Conservation (phyloP, 2,113 vertebrate genomes). For the Spea multiplicata region DNA sequence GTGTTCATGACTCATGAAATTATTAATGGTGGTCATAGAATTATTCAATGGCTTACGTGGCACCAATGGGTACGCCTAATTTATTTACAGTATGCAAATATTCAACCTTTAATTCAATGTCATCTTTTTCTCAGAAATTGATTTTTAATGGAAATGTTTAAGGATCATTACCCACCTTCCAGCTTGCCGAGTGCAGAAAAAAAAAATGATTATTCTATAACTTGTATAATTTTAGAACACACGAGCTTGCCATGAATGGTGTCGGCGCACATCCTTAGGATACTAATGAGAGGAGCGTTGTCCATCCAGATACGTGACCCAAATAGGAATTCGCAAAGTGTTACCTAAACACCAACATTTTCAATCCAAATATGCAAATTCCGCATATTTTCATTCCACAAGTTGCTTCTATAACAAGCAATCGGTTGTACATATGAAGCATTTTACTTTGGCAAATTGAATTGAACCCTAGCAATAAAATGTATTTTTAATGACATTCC, state of each 20-base stretch:
- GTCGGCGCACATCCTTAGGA: background rate
- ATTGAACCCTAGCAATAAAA: constrained; percentile 25
- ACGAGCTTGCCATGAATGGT: constrained; percentile 2
- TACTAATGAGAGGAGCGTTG: background rate
- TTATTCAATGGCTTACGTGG: no score
- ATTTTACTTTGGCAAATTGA: constrained; percentile 21
- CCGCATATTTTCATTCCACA: background rate
- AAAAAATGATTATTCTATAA: constrained; percentile 5
- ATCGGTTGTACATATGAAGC: constrained; percentile 18
- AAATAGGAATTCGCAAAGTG: constrained; percentile 9
- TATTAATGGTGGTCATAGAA: no score
- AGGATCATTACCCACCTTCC: constrained; percentile 32
- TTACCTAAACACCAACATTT: constrained; percentile 2
- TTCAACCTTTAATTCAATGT: constrained; percentile 1
- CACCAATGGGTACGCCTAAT: background rate
- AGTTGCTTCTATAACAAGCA: constrained; percentile 16
- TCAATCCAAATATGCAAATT: constrained; percentile 36
- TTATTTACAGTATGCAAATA: constrained; percentile 24
- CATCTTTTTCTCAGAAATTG: constrained; percentile 8
- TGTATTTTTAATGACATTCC: constrained; percentile 38
- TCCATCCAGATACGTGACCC: background rate
- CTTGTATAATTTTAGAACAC: constrained; percentile 19
- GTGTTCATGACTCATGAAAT: no score
- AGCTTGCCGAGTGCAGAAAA: background rate
- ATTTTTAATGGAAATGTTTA: constrained; percentile 26